Percentiles rank a stretch among this genome's conserved stretches.
phyloP scores from a whole-genome alignment of 2,113 vertebrate genomes.

The Alligator sinensis region DNA sequence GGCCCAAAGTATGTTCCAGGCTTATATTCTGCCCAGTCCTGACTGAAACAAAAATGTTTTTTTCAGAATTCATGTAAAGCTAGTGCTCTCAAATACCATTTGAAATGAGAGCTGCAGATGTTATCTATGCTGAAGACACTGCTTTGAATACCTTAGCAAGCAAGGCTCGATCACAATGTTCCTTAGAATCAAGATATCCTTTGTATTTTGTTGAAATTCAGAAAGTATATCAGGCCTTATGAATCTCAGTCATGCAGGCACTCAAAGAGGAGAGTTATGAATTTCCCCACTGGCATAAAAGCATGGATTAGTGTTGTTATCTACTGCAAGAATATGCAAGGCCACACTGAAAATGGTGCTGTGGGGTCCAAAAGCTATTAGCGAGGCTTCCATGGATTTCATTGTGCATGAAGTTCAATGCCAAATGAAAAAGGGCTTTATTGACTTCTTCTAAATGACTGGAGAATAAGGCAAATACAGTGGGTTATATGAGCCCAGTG shows the following conservation, averaged over 20 bases:
- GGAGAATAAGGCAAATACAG: background rate
- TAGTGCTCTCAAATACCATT: too few species aligned
- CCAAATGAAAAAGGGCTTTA: background rate
- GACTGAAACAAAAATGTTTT: background rate
- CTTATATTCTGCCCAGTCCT: background rate
- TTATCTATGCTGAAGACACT: background rate
- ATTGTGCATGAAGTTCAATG: constrained; percentile 5
- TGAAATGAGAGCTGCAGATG: background rate
- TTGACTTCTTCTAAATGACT: background rate
- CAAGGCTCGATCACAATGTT: background rate
- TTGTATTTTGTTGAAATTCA: background rate
- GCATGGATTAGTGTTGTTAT: background rate
- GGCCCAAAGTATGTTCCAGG: background rate
- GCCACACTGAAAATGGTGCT: background rate
- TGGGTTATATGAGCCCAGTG: background rate
- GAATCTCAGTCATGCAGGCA: background rate
- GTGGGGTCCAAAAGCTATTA: background rate
- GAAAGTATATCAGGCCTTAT: background rate
- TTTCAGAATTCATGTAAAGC: too few species aligned
- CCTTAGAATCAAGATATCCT: background rate
- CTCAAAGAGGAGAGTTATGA: background rate
- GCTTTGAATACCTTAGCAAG: background rate
- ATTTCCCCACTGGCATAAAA: background rate
- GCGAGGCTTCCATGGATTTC: background rate
- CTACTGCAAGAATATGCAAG: background rate